These are phyloP conservation scores for Gorsachius magnificus DNA, from an alignment of 2,797 vertebrate species.

Conservation along the genomic window DNA sequence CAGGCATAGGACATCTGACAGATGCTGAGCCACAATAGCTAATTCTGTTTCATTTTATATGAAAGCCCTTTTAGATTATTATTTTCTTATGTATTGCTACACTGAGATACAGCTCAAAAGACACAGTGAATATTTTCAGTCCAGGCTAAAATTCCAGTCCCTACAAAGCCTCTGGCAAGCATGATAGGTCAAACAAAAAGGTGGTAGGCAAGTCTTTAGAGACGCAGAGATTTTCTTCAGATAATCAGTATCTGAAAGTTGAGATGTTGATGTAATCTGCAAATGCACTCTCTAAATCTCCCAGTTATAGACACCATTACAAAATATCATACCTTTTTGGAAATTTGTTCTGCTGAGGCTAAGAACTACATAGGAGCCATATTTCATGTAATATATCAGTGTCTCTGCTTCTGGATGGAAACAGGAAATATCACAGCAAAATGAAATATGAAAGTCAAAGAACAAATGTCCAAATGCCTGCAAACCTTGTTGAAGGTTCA, in stretches of 20 bases:
- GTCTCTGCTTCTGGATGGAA: not conserved
- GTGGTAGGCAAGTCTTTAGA: not conserved
- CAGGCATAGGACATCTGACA: slow-evolving; percentile 1
- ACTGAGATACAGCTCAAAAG: not conserved
- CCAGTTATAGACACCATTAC: not conserved
- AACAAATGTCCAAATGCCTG: not conserved
- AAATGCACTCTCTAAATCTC: not conserved
- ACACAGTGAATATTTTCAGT: not conserved
- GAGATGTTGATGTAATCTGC: not conserved
- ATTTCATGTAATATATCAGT: not conserved
- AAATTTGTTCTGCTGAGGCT: not conserved
- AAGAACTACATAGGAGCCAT: not conserved
- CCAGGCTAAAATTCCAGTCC: not conserved
- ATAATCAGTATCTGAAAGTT: not conserved
- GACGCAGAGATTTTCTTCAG: not conserved
- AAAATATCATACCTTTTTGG: not conserved
- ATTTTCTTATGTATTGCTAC: not conserved
- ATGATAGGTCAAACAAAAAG: not conserved
- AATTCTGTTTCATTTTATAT: not conserved
- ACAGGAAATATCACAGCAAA: not conserved
- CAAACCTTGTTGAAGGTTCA: not conserved
- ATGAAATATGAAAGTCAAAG: not conserved
- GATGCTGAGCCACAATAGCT: not conserved
- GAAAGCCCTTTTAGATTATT: not conserved
- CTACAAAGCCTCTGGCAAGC: not conserved